These are phyloP conservation scores for Pollenia griseotomentosa DNA, from an alignment of 2,888 invertebrate species.

Conservation along the genomic window DNA sequence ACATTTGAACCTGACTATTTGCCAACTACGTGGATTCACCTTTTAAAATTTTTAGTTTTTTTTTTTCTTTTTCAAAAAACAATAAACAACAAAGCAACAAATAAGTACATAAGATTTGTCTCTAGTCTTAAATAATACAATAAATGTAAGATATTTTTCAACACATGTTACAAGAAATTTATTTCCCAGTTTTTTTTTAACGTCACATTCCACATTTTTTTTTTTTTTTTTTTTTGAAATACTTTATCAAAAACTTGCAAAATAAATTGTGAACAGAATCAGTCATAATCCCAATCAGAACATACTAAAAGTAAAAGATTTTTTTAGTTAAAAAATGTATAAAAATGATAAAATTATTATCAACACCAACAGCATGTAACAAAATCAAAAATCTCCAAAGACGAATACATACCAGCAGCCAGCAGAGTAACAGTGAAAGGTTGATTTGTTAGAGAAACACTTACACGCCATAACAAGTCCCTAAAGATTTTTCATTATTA, in stretches of 20 bases:
- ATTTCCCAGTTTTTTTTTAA: not conserved
- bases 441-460: conserved; percentile 47
- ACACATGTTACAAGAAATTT: conserved; percentile 47
- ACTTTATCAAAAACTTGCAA: conserved; percentile 35
- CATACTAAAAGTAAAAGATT: conserved; percentile 62
- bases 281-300: conserved; percentile 59
- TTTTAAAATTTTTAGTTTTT: not conserved
- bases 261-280: conserved; percentile 57
- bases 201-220: conserved; percentile 1
- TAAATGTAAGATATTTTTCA: conserved; percentile 45
- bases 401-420: not conserved
- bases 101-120: conserved; percentile 8
- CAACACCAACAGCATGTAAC: conserved; percentile 41
- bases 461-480: conserved; percentile 32
- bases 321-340: conserved; percentile 47
- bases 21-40: conserved; percentile 31
- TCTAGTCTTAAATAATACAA: conserved; percentile 18
- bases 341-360: conserved; percentile 17
- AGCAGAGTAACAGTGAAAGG: conserved; percentile 9
- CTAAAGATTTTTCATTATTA: conserved; percentile 67
- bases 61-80: not conserved
- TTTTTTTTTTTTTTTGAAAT: not conserved
- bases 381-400: conserved; percentile 69
- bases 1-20: conserved; percentile 28
- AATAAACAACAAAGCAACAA: not conserved